Conservation (phyloP, 2,113 vertebrate genomes). For the Spilogale gracilis region DNA sequence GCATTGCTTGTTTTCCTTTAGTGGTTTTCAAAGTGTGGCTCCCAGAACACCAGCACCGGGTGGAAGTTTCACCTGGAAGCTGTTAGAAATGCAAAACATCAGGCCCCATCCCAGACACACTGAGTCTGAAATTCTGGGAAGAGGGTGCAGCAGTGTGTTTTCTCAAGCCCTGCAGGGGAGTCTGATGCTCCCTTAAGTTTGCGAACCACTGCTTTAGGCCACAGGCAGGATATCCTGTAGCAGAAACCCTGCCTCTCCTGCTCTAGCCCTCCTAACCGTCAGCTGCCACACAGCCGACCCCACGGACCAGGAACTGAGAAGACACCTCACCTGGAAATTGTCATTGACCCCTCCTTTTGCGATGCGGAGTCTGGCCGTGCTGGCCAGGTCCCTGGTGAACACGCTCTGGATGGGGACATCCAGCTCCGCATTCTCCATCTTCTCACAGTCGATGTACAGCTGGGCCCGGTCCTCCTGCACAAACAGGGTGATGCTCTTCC, state of each 20-base stretch:
- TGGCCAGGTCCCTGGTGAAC: constrained; percentile 92
- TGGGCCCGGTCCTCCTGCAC: constrained; percentile 96
- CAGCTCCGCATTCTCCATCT: constrained; percentile 94
- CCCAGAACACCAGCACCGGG: neutral
- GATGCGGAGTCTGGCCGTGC: constrained; percentile 91
- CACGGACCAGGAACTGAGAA: neutral
- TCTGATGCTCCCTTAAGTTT: neutral
- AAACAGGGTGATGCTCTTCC: constrained; percentile 98
- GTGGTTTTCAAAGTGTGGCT: neutral
- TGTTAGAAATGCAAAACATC: neutral
- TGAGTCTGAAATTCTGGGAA: neutral
- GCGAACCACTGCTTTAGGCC: neutral
- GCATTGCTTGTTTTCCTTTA: constrained; percentile 17
- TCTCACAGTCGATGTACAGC: constrained; percentile 96
- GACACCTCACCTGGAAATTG: constrained; percentile 94
- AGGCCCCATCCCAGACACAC: neutral
- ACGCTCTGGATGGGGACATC: constrained; percentile 95
- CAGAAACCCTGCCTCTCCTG: neutral
- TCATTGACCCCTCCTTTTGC: constrained; percentile 95
- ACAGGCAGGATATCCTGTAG: neutral
- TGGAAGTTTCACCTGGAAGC: neutral
- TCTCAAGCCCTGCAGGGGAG: neutral
- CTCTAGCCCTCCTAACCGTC: neutral
- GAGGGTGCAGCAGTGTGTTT: neutral
- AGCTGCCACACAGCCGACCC: neutral